Evolutionary conservation across 2,797 vertebrate genomes (phyloP), one percentile per base, ranked within the genome.

Genomic region (Crocodylus rhombifer): DNA sequence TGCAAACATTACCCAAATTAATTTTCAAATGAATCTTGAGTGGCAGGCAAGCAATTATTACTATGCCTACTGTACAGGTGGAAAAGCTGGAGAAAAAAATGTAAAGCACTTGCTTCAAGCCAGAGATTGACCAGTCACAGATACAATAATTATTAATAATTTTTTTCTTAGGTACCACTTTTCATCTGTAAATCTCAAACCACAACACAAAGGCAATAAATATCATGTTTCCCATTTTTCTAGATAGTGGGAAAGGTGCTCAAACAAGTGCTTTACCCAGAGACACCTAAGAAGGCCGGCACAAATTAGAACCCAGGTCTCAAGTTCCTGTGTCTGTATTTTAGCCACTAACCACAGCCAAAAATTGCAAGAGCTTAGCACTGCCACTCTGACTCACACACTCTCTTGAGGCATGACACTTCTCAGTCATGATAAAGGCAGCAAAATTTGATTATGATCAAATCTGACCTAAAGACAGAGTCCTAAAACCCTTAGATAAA

Each of bases 1-100:
- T 93, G 82, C 79, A 79, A 71, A 80, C 80, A 77, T 90, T 95
- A 95, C 96, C 94, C 94, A 91, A 96, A 92, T 84, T 90, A 91
- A 92, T 94, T 95, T 88, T 92, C 73, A 83, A 62, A 71, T 65
- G 71, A 87, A 51, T 67, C 60, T 71, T 67, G 67, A 69, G 81
- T 74, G 33, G 81, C 55, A 93, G 56, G 71, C 33, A 56, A 87
- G 58, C 6, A 57, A 57, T 67, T 84, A 84, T 81, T 82, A 76
- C 89, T 81, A 92, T 86, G 75, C 89, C 86, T 67, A 42, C 42
- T 88, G 64, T 25, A 69, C 60, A 91, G 62, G 89, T 26, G 36
- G 79, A 62, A 79, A 71, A 76, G 82, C 87, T 88, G 88, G 85
- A 90, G 89, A 82, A 95, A 80, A 82, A 93, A 94, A 84, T 86